Conservation (phyloP, 2,113 vertebrate genomes). For the Mugil cephalus region DNA sequence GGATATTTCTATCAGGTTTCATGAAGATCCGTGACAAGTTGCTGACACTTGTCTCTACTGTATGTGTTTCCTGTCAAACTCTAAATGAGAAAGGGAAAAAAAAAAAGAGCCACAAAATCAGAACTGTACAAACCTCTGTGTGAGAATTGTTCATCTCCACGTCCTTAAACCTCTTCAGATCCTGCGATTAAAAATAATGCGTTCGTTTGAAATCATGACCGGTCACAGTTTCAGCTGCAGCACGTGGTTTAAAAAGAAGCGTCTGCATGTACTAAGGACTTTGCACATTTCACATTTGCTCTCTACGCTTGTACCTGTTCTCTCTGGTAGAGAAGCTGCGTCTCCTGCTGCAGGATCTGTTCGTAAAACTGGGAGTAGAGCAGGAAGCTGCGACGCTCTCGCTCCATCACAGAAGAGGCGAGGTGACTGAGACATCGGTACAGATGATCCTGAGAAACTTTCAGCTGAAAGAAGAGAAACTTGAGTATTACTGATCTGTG, state of each 20-base stretch:
- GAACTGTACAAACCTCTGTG: conserved; percentile 63
- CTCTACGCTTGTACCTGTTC: conserved; percentile 66
- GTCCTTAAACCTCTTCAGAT: conserved; percentile 67
- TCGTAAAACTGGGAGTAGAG: conserved; percentile 85
- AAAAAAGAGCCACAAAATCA: not conserved
- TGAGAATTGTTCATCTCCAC: conserved; percentile 35
- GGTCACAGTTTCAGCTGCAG: too few relatives aligned
- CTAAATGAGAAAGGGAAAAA: too few relatives aligned
- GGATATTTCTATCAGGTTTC: too few relatives aligned
- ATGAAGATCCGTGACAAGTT: too few relatives aligned
- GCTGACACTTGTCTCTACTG: too few relatives aligned
- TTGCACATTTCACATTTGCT: too few relatives aligned
- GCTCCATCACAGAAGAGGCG: conserved; percentile 78
- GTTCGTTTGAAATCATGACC: too few relatives aligned
- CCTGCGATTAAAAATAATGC: conserved; percentile 62
- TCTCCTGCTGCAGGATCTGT: conserved; percentile 79
- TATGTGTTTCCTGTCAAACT: too few relatives aligned
- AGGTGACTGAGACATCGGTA: conserved; percentile 78
- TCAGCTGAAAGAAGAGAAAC: conserved; percentile 66
- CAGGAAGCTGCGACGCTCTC: conserved; percentile 82
- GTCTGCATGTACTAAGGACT: too few relatives aligned
- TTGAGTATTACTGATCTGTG: too few relatives aligned
- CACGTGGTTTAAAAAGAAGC: too few relatives aligned
- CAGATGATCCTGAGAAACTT: conserved; percentile 76
- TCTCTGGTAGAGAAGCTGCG: conserved; percentile 75